Evolutionary conservation across 2,797 vertebrate genomes (phyloP).

Genomic region (Poecilia wingei): DNA sequence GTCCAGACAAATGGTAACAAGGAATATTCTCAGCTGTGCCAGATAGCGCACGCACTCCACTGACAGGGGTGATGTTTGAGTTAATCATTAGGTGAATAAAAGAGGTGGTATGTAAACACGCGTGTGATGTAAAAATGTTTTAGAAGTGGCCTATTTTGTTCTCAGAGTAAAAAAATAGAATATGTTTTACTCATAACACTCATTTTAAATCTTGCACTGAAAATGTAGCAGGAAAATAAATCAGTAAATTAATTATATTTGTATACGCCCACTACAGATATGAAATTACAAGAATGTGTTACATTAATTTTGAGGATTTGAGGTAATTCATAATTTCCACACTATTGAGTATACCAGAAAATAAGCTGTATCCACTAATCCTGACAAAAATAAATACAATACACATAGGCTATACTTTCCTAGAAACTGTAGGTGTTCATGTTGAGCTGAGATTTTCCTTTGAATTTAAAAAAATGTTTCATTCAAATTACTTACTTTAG

Average conservation of each 20-base stretch:
- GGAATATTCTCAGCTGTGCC: slow-evolving; percentile 60
- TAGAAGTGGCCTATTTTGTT: slow-evolving; percentile 10
- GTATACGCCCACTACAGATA: background rate
- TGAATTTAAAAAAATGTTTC: no score
- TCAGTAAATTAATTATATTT: background rate
- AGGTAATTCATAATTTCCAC: no score
- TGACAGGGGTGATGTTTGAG: slow-evolving; percentile 38
- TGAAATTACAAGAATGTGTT: background rate
- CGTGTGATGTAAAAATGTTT: slow-evolving; percentile 26
- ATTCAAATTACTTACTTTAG: no score
- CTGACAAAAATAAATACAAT: no score
- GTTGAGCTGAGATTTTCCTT: no score
- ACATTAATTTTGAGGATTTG: background rate
- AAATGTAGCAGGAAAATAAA: background rate
- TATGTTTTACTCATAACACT: slow-evolving; percentile 15
- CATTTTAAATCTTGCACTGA: background rate
- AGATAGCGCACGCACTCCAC: slow-evolving; percentile 41
- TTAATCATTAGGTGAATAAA: slow-evolving; percentile 51
- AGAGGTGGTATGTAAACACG: slow-evolving; percentile 23
- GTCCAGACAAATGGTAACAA: slow-evolving; percentile 77
- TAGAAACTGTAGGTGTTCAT: no score
- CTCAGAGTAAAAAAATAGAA: slow-evolving; percentile 5
- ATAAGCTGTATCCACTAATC: no score
- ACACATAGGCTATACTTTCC: no score
- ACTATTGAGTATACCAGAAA: no score